phyloP scores from a whole-genome alignment of 2,888 invertebrate species.

The Drosophila diplacantha region DNA sequence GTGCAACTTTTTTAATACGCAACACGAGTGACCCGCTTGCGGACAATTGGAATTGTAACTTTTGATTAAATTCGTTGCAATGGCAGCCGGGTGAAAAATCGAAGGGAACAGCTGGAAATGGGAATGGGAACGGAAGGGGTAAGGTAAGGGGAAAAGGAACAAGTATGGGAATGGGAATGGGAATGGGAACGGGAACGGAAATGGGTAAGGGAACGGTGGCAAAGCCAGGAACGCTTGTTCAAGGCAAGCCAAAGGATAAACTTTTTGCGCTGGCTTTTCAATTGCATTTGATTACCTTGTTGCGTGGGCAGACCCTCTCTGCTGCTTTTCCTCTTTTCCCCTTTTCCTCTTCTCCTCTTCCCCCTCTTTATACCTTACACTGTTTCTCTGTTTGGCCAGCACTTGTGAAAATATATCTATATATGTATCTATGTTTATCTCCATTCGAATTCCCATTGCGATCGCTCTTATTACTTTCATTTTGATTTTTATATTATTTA shows the following conservation, averaged over 20 bases:
- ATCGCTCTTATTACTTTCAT: constrained; percentile 30
- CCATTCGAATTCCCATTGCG: constrained; percentile 52
- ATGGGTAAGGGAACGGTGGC: neutral
- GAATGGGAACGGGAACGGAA: constrained; percentile 4
- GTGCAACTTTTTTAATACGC: constrained; percentile 69
- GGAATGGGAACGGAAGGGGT: constrained; percentile 4
- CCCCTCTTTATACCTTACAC: neutral
- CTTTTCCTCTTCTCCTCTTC: too few relatives aligned
- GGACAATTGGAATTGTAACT: constrained; percentile 74
- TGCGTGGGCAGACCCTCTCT: constrained; percentile 51
- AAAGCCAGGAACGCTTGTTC: constrained; percentile 27
- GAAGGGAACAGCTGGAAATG: constrained; percentile 40
- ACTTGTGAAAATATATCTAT: constrained; percentile 50
- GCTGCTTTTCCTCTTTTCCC: neutral
- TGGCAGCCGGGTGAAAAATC: constrained; percentile 55
- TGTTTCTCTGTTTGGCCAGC: constrained; percentile 54
- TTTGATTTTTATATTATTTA: constrained; percentile 34
- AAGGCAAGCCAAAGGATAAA: constrained; percentile 58
- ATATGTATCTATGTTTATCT: constrained; percentile 7
- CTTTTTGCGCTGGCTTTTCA: constrained; percentile 66
- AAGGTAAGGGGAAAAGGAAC: neutral
- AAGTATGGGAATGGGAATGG: constrained; percentile 8
- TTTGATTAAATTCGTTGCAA: constrained; percentile 74
- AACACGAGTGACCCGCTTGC: constrained; percentile 74
- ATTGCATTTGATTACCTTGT: constrained; percentile 72